Base-by-base conservation (phyloP, 2,113 vertebrate species). In the Hemicordylus capensis region DNA sequence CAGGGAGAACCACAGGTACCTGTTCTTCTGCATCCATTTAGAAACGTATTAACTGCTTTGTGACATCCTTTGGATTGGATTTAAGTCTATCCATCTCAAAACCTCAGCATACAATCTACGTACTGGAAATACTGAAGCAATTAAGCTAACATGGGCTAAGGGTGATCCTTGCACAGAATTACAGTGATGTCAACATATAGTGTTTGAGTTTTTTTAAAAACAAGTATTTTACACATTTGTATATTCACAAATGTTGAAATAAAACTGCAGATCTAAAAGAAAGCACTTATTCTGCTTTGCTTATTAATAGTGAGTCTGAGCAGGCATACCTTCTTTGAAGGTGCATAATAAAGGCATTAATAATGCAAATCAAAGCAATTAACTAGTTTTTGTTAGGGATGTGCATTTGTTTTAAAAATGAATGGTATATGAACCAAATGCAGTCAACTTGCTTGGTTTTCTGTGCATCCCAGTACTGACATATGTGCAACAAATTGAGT, bases 271-370 rank as follows among this genome's bases (percentile, higher is more conserved):
- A 81, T 88, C 11, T 77, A 1, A 85, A 80, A 51, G 14, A 5
- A 39, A 85, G 82, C 2, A 78, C 88, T 85, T 81, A 26, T 66
- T 28, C 88, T 87, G 22, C 2, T 67, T 4, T 54, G 3, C 80
- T 1, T 84, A 14, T 85, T 84, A 85, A n/a, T 80, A 82, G 64
- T 10, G 44, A 85, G 69, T 72, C 58, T 58, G 64, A n/a, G n/a
- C n/a, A n/a, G n/a, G n/a, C n/a, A 0, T 67, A 63, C 72, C 77
- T 79, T 1, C 6, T 12, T 10, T 17, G 12, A 17, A 15, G 51
- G n/a, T n/a, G 51, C 51, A 54, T 54, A 54, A 15, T 5, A 10
- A 54, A 54, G 12, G 10, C 51, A 54, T 54, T 7, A 54, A 12
- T 54, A 54, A 54, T 54, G 12, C 12, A 12, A 51, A 54, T 5